Base-by-base conservation (phyloP, 2,888 invertebrate species). In the Aspidapion aeneum region DNA sequence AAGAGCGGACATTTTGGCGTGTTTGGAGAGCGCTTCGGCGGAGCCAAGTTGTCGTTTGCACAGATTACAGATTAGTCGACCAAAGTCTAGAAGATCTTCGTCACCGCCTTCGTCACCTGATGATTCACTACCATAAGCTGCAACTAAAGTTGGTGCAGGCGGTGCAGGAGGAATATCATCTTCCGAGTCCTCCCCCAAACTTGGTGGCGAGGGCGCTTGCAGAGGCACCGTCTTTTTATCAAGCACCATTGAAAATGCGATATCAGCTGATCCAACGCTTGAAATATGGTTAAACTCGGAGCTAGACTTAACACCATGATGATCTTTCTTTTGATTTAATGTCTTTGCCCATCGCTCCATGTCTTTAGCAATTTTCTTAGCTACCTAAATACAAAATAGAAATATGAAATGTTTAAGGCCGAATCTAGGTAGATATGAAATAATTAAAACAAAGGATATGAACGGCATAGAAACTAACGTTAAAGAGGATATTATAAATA, bases 291-390 rank as follows among this genome's bases (percentile, higher is more conserved):
- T 68, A 19, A 60, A 65, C 50, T 76, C 75, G 9, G 67, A 63
- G 50, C 66, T 69, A 16, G 71, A 62, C 60, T 73, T 74, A 1
- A 71, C 65, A 16, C 69, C 82, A 78, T 21, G 83, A 79, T 67
- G 80, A 79, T 95, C 94, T 78, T 98, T 98, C 81, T 96, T 96
- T 78, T 98, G 97, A 78, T 98, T 98, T 68, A 98, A 82, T 12
- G 94, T 94, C 73, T 98, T 94, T 0, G 98, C 99, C 99, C 99
- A 99, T 64, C 90, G 86, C 75, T 90, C 91, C 93, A 93, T 93
- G 72, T 93, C 92, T 82, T 98, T 98, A 0, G 97, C 97, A 71
- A 98, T 97, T 79, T 96, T 96, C 78, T 98, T 97, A 2, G 98
- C 98, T 16, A 96, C 95, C 81, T 97, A 97, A 0, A 96, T 96